phyloP scores from a whole-genome alignment of 2,888 invertebrate species.

The Malacosoma neustria region DNA sequence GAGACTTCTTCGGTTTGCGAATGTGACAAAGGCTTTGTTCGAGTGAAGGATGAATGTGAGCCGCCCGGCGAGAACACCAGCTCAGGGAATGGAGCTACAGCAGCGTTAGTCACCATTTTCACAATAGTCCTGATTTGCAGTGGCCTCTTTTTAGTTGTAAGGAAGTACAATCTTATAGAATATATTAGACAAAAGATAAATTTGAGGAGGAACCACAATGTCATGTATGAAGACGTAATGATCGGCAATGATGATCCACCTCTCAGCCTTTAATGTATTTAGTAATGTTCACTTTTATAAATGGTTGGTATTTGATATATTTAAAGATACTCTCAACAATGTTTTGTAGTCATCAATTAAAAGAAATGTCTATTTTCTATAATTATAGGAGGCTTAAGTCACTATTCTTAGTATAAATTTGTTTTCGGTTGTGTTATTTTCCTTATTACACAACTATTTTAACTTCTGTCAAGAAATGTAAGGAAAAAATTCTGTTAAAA shows the following conservation, averaged over 20 bases:
- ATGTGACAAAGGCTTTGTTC: conserved; percentile 38
- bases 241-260: conserved; percentile 70
- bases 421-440: no score
- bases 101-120: conserved; percentile 47
- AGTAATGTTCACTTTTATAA: conserved; percentile 2
- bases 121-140: conserved; percentile 49
- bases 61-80: conserved; percentile 15
- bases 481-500: no score
- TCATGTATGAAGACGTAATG: conserved; percentile 73
- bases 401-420: no score
- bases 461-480: no score
- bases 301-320: neutral
- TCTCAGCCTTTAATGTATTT: conserved; percentile 43
- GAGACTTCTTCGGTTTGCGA: conserved; percentile 31
- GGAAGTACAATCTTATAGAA: conserved; percentile 59
- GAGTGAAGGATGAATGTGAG: conserved; percentile 37
- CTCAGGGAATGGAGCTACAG: conserved; percentile 33
- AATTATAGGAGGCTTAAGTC: no score
- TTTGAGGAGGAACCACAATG: conserved; percentile 48
- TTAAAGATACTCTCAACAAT: no score
- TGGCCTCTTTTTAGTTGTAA: conserved; percentile 53
- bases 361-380: no score
- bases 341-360: no score
- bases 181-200: conserved; percentile 54
- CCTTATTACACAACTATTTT: no score